Percentiles rank a stretch among this genome's conserved stretches.
Evolutionary conservation across 1,140 invertebrate genomes (phyloP).

Genomic region (Papilio dardanus): DNA sequence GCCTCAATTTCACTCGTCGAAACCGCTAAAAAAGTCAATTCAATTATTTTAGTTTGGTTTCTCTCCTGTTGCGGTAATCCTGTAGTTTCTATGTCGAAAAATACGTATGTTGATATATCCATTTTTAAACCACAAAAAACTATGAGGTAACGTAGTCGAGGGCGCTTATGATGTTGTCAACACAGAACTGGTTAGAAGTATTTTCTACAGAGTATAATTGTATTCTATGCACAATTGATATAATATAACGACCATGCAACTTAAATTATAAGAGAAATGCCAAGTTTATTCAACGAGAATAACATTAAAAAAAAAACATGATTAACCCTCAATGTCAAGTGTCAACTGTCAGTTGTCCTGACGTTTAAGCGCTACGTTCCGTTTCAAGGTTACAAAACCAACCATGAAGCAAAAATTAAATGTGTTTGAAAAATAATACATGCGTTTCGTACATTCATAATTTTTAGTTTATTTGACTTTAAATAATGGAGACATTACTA

Average conservation of each 20-base stretch:
- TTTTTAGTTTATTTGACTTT: no score
- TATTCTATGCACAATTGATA: no score
- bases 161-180: no score
- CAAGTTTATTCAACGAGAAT: no score
- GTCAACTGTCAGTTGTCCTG: neutral
- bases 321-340: neutral
- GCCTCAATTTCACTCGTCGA: constrained; percentile 74
- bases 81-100: constrained; percentile 87
- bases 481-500: no score
- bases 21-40: constrained; percentile 83
- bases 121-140: constrained; percentile 29
- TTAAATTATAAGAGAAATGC: no score
- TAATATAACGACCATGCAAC: no score
- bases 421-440: no score
- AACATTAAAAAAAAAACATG: neutral
- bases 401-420: no score
- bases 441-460: no score
- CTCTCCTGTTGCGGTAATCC: constrained; percentile 82
- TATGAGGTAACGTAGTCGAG: neutral
- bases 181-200: neutral
- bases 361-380: neutral
- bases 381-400: neutral
- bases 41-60: constrained; percentile 84
- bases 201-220: neutral
- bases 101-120: constrained; percentile 83